Base-by-base conservation (phyloP, 2,113 vertebrate species). In the Coptodon bakossiorum region DNA sequence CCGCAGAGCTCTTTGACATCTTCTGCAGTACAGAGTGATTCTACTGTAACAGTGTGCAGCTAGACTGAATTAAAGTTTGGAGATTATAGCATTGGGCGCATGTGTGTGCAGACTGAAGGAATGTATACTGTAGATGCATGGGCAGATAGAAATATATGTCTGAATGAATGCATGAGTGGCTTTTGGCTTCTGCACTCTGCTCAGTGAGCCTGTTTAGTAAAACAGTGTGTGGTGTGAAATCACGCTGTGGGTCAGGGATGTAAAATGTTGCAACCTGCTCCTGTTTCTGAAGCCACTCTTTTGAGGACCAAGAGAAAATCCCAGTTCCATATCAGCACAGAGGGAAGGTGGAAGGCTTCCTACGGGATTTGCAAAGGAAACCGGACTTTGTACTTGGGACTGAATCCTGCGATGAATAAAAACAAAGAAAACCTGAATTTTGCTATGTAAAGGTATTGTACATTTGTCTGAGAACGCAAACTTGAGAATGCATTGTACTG, bases 201-300 rank as follows among this genome's bases (percentile, higher is more conserved):
- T 73, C 50, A 48, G 79, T 45, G 54, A 24, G 82, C 16, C 52
- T 86, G 73, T 90, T 92, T 84, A 83, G 82, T 85, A 56, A 82
- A 90, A 83, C 81, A 91, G 82, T 34, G 38, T 76, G 88, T 84
- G 79, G 86, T 90, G 83, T 90, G 84, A 94, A 95, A 83, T 91
- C 78, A 83, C 36, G 85, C 80, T 81, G 85, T 85, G 84, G 79
- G 68, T 86, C 76, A 89, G 2, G 31, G 83, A 86, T 90, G 56
- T 73, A 91, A 94, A 93, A 93, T 71, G 76, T 56, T 88, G 87
- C 34, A 91, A 80, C 73, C 79, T 16, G 84, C 66, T 24, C 86
- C 17, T 5, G 56, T 88, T 85, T 86, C 53, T 66, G 52, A 85
- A 68, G 71, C 79, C 80, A 81, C 80, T 71, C 71, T 50, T 66